Percentiles rank a stretch among this genome's conserved stretches.
Conservation (phyloP, 2,113 vertebrate genomes). For the Onychorhynchus coronatus region DNA sequence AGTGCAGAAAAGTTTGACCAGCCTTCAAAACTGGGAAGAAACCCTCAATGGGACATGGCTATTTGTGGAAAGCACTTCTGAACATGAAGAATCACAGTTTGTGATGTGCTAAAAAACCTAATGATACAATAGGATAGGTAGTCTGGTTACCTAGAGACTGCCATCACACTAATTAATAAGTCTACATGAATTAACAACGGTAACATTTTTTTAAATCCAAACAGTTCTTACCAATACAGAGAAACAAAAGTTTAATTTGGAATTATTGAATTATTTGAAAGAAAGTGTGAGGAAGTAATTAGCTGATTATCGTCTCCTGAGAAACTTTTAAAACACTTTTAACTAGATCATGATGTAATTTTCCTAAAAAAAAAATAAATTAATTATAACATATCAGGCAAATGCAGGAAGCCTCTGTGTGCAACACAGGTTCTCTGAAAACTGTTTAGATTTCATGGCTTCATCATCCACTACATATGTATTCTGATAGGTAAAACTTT, state of each 20-base stretch:
- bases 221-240: background rate
- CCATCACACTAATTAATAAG: background rate
- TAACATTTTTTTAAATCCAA: background rate
- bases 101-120: background rate
- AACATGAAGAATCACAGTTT: background rate
- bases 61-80: background rate
- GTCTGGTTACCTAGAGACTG: background rate
- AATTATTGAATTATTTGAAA: background rate
- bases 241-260: background rate
- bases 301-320: background rate
- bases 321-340: background rate
- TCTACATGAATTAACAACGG: background rate
- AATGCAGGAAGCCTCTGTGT: background rate
- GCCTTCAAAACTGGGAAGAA: background rate
- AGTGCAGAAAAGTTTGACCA: background rate
- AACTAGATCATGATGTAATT: background rate
- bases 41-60: accelerated
- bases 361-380: background rate
- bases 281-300: background rate
- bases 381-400: background rate
- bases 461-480: background rate
- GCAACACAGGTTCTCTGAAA: background rate
- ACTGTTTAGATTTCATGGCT: background rate
- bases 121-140: background rate
- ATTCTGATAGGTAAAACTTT: background rate